Evolutionary conservation across 2,888 invertebrate species (phyloP).

Genomic region (Acleris sparsana): DNA sequence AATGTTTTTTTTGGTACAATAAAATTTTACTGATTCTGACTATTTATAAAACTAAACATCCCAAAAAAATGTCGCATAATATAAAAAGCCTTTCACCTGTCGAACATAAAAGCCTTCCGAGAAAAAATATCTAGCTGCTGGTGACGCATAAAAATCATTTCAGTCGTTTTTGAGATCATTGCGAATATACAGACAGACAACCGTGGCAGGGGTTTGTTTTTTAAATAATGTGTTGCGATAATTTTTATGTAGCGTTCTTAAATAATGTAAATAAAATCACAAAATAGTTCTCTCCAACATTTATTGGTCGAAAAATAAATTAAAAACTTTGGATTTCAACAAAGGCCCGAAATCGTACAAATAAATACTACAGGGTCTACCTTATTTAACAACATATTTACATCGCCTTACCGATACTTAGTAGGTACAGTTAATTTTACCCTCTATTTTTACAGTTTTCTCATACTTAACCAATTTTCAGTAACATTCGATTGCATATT

Average conservation of each 20-base stretch:
- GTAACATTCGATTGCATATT: constrained; percentile 61
- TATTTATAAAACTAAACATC: too few relatives aligned
- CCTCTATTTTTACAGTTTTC: constrained; percentile 47
- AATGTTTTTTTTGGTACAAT: too few relatives aligned
- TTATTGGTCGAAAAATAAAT: constrained; percentile 85
- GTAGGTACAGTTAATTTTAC: constrained; percentile 62
- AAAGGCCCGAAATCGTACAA: constrained; percentile 82
- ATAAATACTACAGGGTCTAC: constrained; percentile 82
- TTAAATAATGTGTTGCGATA: too few relatives aligned
- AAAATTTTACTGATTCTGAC: too few relatives aligned
- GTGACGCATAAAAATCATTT: too few relatives aligned
- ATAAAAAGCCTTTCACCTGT: too few relatives aligned
- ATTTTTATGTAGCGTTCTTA: background rate
- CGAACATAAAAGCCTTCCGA: too few relatives aligned
- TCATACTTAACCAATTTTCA: constrained; percentile 52
- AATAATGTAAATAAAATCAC: constrained; percentile 48
- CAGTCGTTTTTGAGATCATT: too few relatives aligned
- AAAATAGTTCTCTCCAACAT: constrained; percentile 79
- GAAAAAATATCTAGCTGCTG: too few relatives aligned
- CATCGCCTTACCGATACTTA: constrained; percentile 62
- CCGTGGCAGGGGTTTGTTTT: too few relatives aligned
- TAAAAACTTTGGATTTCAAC: constrained; percentile 83
- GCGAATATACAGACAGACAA: too few relatives aligned
- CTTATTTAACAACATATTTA: constrained; percentile 80
- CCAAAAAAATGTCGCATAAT: too few relatives aligned